These are phyloP conservation scores for Nasonovia ribisnigri DNA, from an alignment of 2,888 invertebrate species.

Conservation along the genomic window DNA sequence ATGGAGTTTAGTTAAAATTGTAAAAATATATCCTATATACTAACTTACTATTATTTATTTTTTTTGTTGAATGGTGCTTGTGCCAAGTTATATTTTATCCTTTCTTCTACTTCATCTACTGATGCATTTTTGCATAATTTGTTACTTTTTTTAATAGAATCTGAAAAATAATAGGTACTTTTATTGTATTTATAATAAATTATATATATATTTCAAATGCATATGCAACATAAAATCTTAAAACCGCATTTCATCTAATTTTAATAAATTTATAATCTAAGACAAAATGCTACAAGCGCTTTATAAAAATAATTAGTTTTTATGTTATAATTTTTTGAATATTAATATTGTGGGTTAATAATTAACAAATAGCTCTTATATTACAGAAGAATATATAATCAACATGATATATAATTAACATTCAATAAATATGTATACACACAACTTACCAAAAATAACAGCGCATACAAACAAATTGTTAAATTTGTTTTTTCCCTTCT, in stretches of 20 bases:
- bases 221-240: neutral
- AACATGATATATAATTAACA: neutral
- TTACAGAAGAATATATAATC: neutral
- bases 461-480: neutral
- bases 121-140: neutral
- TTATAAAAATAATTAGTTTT: neutral
- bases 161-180: neutral
- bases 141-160: neutral
- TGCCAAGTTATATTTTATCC: slow-evolving; percentile 6
- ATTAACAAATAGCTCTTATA: neutral
- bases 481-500: slow-evolving; percentile 7
- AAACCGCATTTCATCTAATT: neutral
- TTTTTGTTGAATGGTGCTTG: slow-evolving; percentile 19
- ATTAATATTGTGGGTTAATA: neutral
- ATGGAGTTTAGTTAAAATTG: neutral
- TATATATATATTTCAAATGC: neutral
- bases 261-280: neutral
- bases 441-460: slow-evolving; percentile 30
- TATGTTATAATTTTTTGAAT: neutral
- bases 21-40: neutral
- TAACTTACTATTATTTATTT: slow-evolving; percentile 11
- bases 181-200: neutral
- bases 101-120: neutral
- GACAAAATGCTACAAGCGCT: neutral
- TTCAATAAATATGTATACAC: slow-evolving; percentile 15